These are phyloP conservation scores for Trochalopteron elliotii DNA, from an alignment of 2,113 vertebrate species.

Conservation along the genomic window DNA sequence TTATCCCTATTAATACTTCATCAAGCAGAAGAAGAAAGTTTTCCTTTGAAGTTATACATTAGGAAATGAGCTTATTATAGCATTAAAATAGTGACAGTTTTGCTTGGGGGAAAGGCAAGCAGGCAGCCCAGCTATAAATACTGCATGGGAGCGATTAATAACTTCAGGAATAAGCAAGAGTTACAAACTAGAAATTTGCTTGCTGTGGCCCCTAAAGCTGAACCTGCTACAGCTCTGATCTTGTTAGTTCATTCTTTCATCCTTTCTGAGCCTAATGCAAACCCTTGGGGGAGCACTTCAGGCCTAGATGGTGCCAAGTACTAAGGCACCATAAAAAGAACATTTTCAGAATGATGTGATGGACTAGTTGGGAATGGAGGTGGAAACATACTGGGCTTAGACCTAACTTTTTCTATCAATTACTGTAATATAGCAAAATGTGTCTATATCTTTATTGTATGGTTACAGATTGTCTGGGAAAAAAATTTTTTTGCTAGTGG, in stretches of 20 bases:
- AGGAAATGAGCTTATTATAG: constrained; percentile 27
- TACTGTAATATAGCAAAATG: background rate
- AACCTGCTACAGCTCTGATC: constrained; percentile 29
- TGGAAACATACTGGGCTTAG: background rate
- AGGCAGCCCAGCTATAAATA: background rate
- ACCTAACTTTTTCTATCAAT: background rate
- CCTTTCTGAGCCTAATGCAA: background rate
- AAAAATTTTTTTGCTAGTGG: background rate
- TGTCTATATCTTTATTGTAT: background rate
- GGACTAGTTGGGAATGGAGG: background rate
- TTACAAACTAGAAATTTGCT: constrained; percentile 24
- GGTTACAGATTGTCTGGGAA: background rate
- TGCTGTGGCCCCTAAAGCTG: constrained; percentile 29
- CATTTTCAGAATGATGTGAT: background rate
- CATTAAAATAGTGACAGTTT: constrained; percentile 24
- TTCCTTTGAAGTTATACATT: constrained; percentile 40
- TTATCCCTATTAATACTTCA: constrained; percentile 33
- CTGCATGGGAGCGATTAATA: background rate
- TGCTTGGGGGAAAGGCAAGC: constrained; percentile 23
- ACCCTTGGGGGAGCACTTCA: background rate
- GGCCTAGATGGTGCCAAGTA: background rate
- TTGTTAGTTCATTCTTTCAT: constrained; percentile 18
- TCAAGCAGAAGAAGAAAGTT: background rate
- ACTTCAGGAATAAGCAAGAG: constrained; percentile 36
- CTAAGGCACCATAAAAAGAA: constrained; percentile 5